A percentile compares a stretch with the other conserved stretches of the same genome.
phyloP scores from a whole-genome alignment of 1,140 invertebrate genomes.

The Drosophila sp. region DNA sequence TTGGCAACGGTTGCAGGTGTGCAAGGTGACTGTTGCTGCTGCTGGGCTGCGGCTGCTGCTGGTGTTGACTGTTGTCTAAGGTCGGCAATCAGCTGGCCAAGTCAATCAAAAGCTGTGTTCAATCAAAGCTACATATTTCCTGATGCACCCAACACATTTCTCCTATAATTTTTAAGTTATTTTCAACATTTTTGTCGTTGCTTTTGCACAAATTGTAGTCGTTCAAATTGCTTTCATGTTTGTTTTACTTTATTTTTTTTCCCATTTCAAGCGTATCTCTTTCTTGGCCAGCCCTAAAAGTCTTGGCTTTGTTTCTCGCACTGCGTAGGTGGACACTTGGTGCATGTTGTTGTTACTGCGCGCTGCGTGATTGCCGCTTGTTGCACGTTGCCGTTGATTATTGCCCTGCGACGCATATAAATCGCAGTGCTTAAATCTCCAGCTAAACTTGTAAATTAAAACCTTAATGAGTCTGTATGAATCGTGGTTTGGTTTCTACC shows the following conservation, averaged over 20 bases:
- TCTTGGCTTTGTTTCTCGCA: constrained; percentile 54
- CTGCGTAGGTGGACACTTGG: constrained; percentile 76
- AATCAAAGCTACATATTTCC: constrained; percentile 50
- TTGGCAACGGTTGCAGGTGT: constrained; percentile 48
- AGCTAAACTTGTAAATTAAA: constrained; percentile 79
- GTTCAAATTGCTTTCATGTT: constrained; percentile 8
- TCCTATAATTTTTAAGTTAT: neutral
- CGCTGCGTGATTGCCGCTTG: constrained; percentile 32
- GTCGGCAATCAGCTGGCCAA: constrained; percentile 51
- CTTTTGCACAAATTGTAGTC: constrained; percentile 56
- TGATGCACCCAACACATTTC: too few relatives aligned
- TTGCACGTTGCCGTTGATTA: constrained; percentile 67
- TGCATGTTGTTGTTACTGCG: constrained; percentile 24
- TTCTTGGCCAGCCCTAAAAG: constrained; percentile 32
- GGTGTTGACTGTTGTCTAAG: constrained; percentile 44
- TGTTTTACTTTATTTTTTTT: constrained; percentile 44
- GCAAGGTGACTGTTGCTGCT: constrained; percentile 25
- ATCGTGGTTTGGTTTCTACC: constrained; percentile 26
- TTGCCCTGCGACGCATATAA: constrained; percentile 73
- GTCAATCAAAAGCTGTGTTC: constrained; percentile 34
- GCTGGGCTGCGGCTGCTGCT: constrained; percentile 1
- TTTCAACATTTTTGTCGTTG: constrained; percentile 42
- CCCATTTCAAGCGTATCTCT: neutral
- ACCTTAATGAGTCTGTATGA: constrained; percentile 72
- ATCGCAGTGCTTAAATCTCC: constrained; percentile 74